Percentiles rank a stretch among this genome's conserved stretches.
phyloP scores from a whole-genome alignment of 1,140 invertebrate species.

The Diploscapter pachys region DNA sequence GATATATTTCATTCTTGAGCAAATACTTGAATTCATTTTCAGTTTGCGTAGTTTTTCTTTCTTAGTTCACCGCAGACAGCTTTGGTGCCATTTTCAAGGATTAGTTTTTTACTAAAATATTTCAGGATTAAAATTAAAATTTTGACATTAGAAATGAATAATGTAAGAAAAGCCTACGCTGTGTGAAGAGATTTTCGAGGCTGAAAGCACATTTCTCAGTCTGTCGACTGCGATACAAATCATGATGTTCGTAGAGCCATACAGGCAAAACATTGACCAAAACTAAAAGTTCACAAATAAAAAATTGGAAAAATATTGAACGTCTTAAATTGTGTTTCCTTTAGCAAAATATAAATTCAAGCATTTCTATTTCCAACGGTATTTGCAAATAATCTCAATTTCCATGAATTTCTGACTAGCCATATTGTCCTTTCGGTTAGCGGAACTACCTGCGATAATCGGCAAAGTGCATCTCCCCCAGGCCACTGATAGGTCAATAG shows the following conservation, averaged over 20 bases:
- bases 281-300: slow-evolving; percentile 16
- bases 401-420: not conserved
- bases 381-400: no score
- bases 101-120: not conserved
- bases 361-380: no score
- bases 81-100: not conserved
- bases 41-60: no score
- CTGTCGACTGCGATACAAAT: slow-evolving; percentile 55
- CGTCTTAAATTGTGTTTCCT: not conserved
- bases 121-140: not conserved
- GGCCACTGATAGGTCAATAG: slow-evolving; percentile 52
- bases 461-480: slow-evolving; percentile 48
- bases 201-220: slow-evolving; percentile 45
- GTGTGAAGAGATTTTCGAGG: slow-evolving; percentile 32
- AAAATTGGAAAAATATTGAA: not conserved
- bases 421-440: not conserved
- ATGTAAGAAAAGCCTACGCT: slow-evolving; percentile 5
- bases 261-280: slow-evolving; percentile 52
- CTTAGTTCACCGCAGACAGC: not conserved
- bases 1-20: no score
- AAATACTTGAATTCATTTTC: no score
- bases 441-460: slow-evolving; percentile 22
- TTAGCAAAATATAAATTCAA: not conserved
- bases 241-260: slow-evolving; percentile 56
- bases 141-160: not conserved